Conservation (phyloP, 2,113 vertebrate species). For the Alligator mississippiensis region DNA sequence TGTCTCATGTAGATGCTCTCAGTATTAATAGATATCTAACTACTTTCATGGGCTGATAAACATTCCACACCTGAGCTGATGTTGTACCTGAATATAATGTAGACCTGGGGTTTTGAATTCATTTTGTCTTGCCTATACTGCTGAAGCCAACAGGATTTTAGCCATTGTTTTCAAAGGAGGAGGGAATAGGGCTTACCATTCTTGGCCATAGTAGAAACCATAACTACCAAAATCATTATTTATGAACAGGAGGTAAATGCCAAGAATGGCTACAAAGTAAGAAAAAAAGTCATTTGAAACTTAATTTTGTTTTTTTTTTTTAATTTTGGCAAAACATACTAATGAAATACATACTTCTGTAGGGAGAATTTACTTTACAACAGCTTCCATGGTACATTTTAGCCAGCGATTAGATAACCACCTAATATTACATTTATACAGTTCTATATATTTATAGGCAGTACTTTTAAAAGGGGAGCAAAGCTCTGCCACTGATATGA, state of each 20-base stretch:
- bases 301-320: slow-evolving; percentile 46
- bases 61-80: background rate
- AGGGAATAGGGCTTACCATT: slow-evolving; percentile 9
- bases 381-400: slow-evolving; percentile 34
- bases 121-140: background rate
- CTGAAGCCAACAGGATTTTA: background rate
- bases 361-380: slow-evolving; percentile 22
- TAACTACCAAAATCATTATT: background rate
- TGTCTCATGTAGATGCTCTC: too few relatives aligned
- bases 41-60: background rate
- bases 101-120: background rate
- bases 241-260: slow-evolving; percentile 25
- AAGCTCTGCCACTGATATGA: background rate
- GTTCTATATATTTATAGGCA: background rate
- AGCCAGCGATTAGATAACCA: slow-evolving; percentile 18
- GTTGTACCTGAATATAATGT: background rate
- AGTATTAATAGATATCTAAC: background rate
- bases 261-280: background rate
- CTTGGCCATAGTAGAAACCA: slow-evolving; percentile 3
- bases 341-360: slow-evolving; percentile 11
- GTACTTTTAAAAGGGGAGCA: background rate
- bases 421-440: slow-evolving; percentile 21
- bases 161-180: background rate
- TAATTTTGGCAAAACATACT: slow-evolving; percentile 55
- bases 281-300: slow-evolving; percentile 26